Conservation (phyloP, 2,888 invertebrate genomes). For the Smittia aterrima region DNA sequence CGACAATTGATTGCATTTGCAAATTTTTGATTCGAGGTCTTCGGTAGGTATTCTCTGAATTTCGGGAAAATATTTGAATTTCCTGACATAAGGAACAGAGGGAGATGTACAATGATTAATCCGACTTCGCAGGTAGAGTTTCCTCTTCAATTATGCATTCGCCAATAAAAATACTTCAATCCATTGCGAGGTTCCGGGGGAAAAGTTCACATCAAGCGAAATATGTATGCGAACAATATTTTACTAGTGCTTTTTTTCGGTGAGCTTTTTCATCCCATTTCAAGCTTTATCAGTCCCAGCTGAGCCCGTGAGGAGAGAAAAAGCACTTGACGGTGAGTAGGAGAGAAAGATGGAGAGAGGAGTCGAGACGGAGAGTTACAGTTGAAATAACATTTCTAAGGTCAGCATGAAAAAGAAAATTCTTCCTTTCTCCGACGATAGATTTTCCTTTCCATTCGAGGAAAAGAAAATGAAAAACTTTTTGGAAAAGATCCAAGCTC, state of each 20-base stretch:
- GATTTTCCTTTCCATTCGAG: not conserved
- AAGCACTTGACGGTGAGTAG: too few species aligned
- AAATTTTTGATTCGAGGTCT: too few species aligned
- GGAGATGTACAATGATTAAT: too few species aligned
- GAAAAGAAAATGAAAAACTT: not conserved
- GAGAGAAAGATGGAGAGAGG: slow-evolving; percentile 28
- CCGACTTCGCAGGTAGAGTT: not conserved
- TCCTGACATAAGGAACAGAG: too few species aligned
- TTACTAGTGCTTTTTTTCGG: too few species aligned
- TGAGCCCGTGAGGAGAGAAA: not conserved
- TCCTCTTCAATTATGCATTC: slow-evolving; percentile 32
- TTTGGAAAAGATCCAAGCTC: not conserved
- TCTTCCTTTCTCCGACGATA: not conserved
- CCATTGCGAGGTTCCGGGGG: not conserved
- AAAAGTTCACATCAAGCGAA: slow-evolving; percentile 19
- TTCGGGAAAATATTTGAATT: too few species aligned
- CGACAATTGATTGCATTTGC: too few species aligned
- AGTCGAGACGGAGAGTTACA: not conserved
- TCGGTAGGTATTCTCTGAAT: too few species aligned
- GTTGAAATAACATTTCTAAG: slow-evolving; percentile 33
- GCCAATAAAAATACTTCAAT: not conserved
- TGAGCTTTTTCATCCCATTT: not conserved
- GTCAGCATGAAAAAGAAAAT: slow-evolving; percentile 16
- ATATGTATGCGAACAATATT: not conserved
- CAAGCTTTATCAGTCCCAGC: slow-evolving; percentile 19